Evolutionary conservation across 2,797 vertebrate genomes (phyloP).

Genomic region (Loris lydekkerianus): DNA sequence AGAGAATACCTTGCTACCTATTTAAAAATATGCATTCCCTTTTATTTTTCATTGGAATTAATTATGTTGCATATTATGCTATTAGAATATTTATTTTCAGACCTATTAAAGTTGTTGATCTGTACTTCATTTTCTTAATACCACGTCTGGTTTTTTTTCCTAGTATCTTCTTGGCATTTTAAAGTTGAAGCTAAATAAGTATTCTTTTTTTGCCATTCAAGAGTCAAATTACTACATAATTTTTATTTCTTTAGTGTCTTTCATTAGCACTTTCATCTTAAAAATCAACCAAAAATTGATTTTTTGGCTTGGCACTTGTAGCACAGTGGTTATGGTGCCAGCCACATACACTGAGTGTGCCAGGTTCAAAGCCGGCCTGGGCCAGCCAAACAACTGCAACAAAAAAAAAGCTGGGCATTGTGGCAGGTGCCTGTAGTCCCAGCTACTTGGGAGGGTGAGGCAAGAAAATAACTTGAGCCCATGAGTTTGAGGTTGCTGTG

Average conservation of each 20-base stretch:
- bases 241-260: background rate
- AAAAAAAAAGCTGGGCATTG: too few relatives aligned
- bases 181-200: background rate
- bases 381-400: too few relatives aligned
- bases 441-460: too few relatives aligned
- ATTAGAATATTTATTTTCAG: constrained; percentile 16
- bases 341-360: too few relatives aligned
- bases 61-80: background rate
- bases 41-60: background rate
- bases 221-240: background rate
- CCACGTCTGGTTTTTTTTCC: background rate
- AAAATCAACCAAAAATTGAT: constrained; percentile 30
- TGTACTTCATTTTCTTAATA: background rate
- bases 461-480: too few relatives aligned
- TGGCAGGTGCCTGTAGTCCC: too few relatives aligned
- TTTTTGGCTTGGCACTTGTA: background rate
- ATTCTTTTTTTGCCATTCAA: constrained; percentile 35
- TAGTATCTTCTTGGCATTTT: background rate
- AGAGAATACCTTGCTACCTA: background rate
- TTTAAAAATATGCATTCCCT: background rate
- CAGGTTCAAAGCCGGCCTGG: too few relatives aligned
- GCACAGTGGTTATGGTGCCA: too few relatives aligned
- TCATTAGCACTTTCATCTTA: constrained; percentile 48
- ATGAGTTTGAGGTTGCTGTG: too few relatives aligned
- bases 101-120: background rate